Base-by-base conservation (phyloP, 1,140 invertebrate species). In the Latrodectus geometricus region DNA sequence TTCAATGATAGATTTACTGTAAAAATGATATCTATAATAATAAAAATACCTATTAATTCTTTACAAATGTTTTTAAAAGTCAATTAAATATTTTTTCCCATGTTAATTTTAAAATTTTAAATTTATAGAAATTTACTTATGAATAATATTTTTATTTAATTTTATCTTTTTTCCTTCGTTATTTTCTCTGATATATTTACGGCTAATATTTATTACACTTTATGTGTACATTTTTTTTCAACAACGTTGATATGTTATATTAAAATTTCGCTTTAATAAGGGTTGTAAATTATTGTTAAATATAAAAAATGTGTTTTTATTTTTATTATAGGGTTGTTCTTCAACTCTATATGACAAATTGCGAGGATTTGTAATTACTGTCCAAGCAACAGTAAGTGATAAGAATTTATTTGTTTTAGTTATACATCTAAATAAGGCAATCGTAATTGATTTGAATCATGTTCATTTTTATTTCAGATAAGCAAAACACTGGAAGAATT, bases 401-500 rank as follows among this genome's bases (percentile, higher is more conserved):
- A n/a, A 21, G 48, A n/a, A n/a, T n/a, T 2, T 70, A 48, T 78
- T 78, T 78, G 21, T 61, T 65, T 61, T 4, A 50, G 20, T 50
- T 12, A n/a, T 9, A 15, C 20, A n/a, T 52, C 68, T 23, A 50
- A 14, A n/a, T 12, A 66, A 50, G 0, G 23, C 11, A 3, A 79
- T 20, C 23, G n/a, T 72, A 15, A 20, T 73, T 72, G 12, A 66
- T 20, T 54, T 35, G 23, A 56, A 49, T 61, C 56, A 3, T 61
- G 15, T 54, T 70, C 69, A 52, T 48, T 70, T 73, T 88, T 56
- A 50, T 89, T 90, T 14, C 86, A 97, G 96, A 96, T 96, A 72
- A 93, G 95, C 52, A 96, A 96, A 92, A 95, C 96, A 23, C 92
- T 99, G 87, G 97, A 99, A 91, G 96, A 98, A 89, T 98, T 98